phyloP scores from a whole-genome alignment of 2,888 invertebrate genomes.

The Leucania comma region DNA sequence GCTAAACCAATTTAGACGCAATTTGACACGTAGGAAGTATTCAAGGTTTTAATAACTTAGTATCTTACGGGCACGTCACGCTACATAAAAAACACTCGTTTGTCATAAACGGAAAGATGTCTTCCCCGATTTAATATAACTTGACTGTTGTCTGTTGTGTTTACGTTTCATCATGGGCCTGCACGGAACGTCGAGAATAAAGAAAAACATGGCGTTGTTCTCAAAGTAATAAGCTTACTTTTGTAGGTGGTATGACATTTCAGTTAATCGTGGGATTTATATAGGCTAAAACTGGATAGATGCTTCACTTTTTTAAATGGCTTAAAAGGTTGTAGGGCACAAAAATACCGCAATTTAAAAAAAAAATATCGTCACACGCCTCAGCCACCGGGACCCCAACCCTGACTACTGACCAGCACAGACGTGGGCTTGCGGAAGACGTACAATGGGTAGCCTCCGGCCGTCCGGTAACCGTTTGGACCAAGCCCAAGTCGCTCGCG shows the following conservation, averaged over 20 bases:
- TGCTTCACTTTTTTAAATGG: no score
- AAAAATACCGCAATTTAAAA: no score
- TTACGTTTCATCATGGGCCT: conserved; percentile 48
- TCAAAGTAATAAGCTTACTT: conserved; percentile 4
- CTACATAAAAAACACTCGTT: conserved; percentile 42
- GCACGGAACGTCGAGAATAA: conserved; percentile 1
- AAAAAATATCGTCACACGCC: no score
- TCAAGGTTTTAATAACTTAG: conserved; percentile 21
- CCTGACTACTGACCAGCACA: no score
- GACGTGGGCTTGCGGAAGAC: no score
- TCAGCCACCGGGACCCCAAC: no score
- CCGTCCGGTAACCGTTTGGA: no score
- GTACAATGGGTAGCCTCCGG: no score
- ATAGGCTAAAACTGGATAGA: no score
- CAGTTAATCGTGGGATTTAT: background rate
- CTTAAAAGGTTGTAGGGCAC: no score
- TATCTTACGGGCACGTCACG: conserved; percentile 22
- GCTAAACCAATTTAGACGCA: conserved; percentile 7
- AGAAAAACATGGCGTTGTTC: conserved; percentile 14
- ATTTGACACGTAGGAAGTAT: conserved; percentile 1
- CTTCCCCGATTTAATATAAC: conserved; percentile 56
- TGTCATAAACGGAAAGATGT: conserved; percentile 50
- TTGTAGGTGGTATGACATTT: background rate
- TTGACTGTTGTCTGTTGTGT: conserved; percentile 45
- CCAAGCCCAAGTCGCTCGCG: no score